Conservation (phyloP, 2,113 vertebrate species). For the Psittacus erithacus region DNA sequence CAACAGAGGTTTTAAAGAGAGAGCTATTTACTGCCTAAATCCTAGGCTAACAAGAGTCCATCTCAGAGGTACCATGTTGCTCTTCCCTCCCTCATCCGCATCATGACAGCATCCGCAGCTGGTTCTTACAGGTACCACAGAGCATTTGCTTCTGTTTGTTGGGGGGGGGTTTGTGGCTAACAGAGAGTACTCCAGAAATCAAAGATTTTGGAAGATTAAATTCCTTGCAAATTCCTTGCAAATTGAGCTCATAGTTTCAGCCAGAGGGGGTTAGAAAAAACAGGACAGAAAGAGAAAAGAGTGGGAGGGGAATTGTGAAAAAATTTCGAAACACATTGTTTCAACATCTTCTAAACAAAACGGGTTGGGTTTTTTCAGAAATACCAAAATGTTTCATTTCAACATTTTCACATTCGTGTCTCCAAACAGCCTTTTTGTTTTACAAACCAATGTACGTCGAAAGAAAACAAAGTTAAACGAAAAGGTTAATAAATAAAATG, state of each 20-base stretch:
- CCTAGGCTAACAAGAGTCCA: not conserved
- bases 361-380: constrained; percentile 13
- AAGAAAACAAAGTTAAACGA: constrained; percentile 25
- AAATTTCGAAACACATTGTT: constrained; percentile 54
- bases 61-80: not conserved
- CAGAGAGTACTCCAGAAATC: not conserved
- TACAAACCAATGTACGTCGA: not conserved
- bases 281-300: not conserved
- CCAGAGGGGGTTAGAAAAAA: not conserved
- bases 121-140: not conserved
- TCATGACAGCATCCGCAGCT: not conserved
- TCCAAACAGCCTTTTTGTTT: constrained; percentile 27
- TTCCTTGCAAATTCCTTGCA: not conserved
- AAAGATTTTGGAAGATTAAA: not conserved
- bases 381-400: constrained; percentile 31
- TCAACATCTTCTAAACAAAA: constrained; percentile 59
- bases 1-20: not conserved
- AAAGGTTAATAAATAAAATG: constrained; percentile 44
- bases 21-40: not conserved
- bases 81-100: not conserved
- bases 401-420: not conserved
- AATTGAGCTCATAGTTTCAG: constrained; percentile 1
- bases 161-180: not conserved
- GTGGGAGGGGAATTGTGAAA: constrained; percentile 26
- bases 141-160: not conserved